phyloP scores from a whole-genome alignment of 2,113 vertebrate genomes.

The Thamnaconus septentrionalis region DNA sequence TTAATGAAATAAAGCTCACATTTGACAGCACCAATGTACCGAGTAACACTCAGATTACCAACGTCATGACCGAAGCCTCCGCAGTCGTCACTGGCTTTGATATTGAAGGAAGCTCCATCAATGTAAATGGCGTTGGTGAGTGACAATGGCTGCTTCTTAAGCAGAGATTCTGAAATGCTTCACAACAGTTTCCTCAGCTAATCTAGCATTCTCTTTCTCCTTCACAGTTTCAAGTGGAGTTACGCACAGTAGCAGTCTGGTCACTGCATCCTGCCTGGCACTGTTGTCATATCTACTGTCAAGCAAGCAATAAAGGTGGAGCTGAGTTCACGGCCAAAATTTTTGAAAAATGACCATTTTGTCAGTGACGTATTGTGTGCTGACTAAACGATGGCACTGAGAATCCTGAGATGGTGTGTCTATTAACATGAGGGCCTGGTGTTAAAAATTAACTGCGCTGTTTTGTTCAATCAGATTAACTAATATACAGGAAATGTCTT shows the following conservation, averaged over 20 bases:
- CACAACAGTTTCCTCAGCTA: not conserved
- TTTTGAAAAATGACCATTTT: not conserved
- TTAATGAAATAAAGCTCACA: not conserved
- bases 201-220: not conserved
- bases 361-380: not conserved
- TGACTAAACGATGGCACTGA: too few relatives aligned
- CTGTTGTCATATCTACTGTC: slow-evolving; percentile 7
- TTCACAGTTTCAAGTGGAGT: slow-evolving; percentile 1
- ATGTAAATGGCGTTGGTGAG: not conserved
- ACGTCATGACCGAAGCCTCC: not conserved
- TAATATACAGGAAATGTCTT: too few relatives aligned
- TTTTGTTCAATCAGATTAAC: too few relatives aligned
- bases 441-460: too few relatives aligned
- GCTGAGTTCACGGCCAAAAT: not conserved
- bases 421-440: too few relatives aligned
- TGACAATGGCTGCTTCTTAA: too few relatives aligned
- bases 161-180: too few relatives aligned
- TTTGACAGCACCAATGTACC: not conserved
- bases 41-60: not conserved
- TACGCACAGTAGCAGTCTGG: slow-evolving; percentile 1
- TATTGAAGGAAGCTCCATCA: not conserved
- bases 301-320: not conserved
- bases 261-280: slow-evolving; percentile 2
- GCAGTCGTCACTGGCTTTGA: not conserved
- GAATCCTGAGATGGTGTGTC: too few relatives aligned